Conservation (phyloP, 1,140 invertebrate genomes). For the Caerostris darwini region DNA sequence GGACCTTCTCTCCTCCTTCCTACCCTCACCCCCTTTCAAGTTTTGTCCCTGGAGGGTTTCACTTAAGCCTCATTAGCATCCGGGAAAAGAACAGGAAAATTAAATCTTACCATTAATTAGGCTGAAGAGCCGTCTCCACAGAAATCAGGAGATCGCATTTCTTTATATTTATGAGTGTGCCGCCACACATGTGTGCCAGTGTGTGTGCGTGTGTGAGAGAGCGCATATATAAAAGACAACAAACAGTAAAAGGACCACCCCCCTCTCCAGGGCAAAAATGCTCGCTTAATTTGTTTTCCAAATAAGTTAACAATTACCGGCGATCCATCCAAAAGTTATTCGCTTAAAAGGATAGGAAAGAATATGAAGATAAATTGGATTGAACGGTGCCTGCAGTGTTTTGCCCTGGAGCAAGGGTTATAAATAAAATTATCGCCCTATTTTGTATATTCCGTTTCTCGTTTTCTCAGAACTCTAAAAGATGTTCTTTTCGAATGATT, state of each 20-base stretch:
- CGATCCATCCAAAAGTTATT: constrained; percentile 61
- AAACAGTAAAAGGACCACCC: neutral
- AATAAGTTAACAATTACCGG: constrained; percentile 75
- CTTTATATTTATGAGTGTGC: constrained; percentile 37
- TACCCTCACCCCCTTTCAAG: too few relatives aligned
- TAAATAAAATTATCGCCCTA: constrained; percentile 76
- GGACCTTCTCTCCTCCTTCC: neutral
- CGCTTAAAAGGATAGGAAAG: constrained; percentile 42
- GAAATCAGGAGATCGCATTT: constrained; percentile 70
- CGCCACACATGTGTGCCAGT: neutral
- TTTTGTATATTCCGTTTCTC: constrained; percentile 51
- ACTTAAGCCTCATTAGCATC: constrained; percentile 76
- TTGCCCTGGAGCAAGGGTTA: constrained; percentile 32
- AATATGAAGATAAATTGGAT: constrained; percentile 75
- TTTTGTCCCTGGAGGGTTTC: constrained; percentile 43
- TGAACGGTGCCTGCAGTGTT: constrained; percentile 57
- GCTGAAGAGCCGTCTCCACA: constrained; percentile 2
- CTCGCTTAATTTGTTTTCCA: constrained; percentile 76
- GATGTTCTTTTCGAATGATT: constrained; percentile 35
- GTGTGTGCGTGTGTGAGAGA: neutral
- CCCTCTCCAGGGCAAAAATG: constrained; percentile 50
- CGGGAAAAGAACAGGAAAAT: constrained; percentile 71
- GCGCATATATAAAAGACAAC: neutral
- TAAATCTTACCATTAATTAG: constrained; percentile 78
- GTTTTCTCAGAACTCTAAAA: constrained; percentile 40